phyloP scores from a whole-genome alignment of 2,797 vertebrate genomes.

The Neosilurus hyrtlii region DNA sequence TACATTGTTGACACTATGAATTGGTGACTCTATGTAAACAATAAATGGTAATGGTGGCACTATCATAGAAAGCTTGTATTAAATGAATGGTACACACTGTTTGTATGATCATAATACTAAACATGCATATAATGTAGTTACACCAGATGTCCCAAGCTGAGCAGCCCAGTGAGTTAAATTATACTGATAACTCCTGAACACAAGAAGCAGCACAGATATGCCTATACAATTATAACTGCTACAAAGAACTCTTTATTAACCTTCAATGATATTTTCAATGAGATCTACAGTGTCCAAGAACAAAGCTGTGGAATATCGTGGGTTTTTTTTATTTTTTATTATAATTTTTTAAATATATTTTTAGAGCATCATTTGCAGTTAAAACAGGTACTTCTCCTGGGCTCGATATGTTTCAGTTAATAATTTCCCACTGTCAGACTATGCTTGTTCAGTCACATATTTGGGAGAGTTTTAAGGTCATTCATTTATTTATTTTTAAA shows the following conservation, averaged over 20 bases:
- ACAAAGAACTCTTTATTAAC: neutral
- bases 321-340: too few relatives aligned
- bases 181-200: neutral
- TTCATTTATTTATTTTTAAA: neutral
- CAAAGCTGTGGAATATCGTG: neutral
- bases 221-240: neutral
- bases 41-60: too few relatives aligned
- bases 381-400: neutral
- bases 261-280: neutral
- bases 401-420: neutral
- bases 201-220: neutral
- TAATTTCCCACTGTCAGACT: neutral
- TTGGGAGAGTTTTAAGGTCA: neutral
- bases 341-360: too few relatives aligned
- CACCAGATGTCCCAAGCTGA: neutral
- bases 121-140: neutral
- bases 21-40: too few relatives aligned
- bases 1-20: too few relatives aligned
- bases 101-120: neutral
- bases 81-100: neutral
- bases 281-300: neutral
- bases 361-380: neutral
- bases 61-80: too few relatives aligned
- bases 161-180: neutral
- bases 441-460: neutral